Conservation (phyloP, 2,888 invertebrate genomes). For the Horisme vitalbata region DNA sequence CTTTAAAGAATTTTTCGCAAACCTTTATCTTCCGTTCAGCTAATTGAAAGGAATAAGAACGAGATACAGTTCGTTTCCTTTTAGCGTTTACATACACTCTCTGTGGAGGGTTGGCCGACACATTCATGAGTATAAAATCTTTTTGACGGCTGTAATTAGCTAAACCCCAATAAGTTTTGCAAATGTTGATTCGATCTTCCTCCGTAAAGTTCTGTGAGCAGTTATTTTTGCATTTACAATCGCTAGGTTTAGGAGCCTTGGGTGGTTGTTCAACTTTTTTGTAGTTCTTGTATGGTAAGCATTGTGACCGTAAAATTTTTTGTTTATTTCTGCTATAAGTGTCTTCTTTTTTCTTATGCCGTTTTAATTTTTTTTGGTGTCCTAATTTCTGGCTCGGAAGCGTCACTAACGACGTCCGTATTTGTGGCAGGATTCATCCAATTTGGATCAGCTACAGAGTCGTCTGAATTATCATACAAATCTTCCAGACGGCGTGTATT, state of each 20-base stretch:
- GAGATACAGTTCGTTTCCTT: constrained; percentile 1
- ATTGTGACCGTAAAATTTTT: neutral
- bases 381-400: neutral
- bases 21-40: neutral
- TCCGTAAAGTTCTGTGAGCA: neutral
- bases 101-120: neutral
- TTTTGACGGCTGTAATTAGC: neutral
- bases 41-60: neutral
- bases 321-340: neutral
- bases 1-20: constrained; percentile 1
- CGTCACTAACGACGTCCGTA: neutral
- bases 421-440: neutral
- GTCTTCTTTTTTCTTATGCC: neutral
- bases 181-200: neutral
- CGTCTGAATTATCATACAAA: neutral
- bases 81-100: neutral
- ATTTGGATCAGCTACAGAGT: neutral
- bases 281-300: constrained; percentile 1
- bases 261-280: neutral
- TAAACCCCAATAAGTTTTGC: constrained; percentile 2
- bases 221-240: neutral
- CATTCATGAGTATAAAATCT: constrained; percentile 1
- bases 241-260: constrained; percentile 1
- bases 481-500: no score
- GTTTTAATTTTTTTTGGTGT: neutral